Conservation (phyloP, 2,113 vertebrate species). For the Taurulus bubalis region DNA sequence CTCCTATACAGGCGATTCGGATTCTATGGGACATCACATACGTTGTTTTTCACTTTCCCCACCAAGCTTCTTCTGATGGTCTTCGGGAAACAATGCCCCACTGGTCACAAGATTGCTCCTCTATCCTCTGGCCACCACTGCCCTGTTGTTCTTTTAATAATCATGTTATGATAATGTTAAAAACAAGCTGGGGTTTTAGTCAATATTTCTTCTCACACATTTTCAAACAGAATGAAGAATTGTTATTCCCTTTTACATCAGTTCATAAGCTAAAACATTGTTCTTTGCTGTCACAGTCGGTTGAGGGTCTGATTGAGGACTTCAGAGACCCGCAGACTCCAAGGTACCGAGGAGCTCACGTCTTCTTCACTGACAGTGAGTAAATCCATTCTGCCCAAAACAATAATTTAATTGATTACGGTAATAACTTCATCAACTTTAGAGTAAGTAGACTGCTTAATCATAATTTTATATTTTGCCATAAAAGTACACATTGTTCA, state of each 20-base stretch:
- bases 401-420: background rate
- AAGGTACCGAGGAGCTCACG: slow-evolving; percentile 92
- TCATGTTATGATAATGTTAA: background rate
- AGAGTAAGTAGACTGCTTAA: background rate
- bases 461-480: background rate
- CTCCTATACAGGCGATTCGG: background rate
- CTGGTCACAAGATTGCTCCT: too few species aligned
- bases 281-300: slow-evolving; percentile 84
- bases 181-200: background rate
- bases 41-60: too few species aligned
- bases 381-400: slow-evolving; percentile 36
- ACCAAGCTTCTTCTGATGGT: too few species aligned
- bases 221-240: background rate
- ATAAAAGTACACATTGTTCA: background rate
- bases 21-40: background rate
- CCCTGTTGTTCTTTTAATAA: background rate
- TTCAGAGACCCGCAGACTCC: slow-evolving; percentile 92
- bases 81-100: too few species aligned
- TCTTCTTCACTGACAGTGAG: slow-evolving; percentile 99
- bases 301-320: slow-evolving; percentile 94
- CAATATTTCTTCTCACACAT: background rate
- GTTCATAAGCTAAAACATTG: background rate
- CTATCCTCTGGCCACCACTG: too few species aligned
- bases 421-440: background rate
- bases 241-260: background rate